phyloP scores from a whole-genome alignment of 2,888 invertebrate genomes.

The Oscheius sp. region DNA sequence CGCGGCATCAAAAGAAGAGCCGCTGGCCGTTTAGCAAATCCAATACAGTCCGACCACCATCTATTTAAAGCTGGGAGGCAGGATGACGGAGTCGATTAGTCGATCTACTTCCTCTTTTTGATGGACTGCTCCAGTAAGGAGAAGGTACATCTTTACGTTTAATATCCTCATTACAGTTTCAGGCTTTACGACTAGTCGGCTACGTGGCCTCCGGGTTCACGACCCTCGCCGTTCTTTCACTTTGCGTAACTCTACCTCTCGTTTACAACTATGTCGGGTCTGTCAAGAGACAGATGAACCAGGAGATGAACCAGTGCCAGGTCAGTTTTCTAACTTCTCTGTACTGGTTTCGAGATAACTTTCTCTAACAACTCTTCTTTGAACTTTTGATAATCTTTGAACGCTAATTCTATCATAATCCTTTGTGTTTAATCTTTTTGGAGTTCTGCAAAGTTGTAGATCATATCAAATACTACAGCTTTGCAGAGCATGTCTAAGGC shows the following conservation, averaged over 20 bases:
- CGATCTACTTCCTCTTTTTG: background rate
- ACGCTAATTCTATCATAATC: background rate
- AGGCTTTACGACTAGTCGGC: constrained; percentile 53
- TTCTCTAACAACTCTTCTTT: background rate
- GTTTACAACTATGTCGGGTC: constrained; percentile 46
- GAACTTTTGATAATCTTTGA: no score
- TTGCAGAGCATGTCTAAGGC: no score
- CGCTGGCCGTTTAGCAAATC: constrained; percentile 15
- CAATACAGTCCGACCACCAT: constrained; percentile 36
- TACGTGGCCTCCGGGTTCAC: constrained; percentile 47
- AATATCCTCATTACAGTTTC: constrained; percentile 1
- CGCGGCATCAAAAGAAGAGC: constrained; percentile 34
- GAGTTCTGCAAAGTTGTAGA: background rate
- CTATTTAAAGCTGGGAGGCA: constrained; percentile 15
- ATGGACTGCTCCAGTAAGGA: constrained; percentile 31
- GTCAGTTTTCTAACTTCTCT: constrained; percentile 27
- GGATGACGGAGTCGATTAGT: background rate
- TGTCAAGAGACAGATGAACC: constrained; percentile 46
- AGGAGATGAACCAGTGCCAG: constrained; percentile 51
- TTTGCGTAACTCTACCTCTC: constrained; percentile 51
- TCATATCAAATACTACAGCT: background rate
- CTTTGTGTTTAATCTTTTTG: background rate
- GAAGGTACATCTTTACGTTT: background rate
- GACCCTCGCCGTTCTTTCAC: constrained; percentile 44
- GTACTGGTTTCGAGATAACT: background rate